Percentiles rank a stretch among this genome's conserved stretches.
Evolutionary conservation across 1,140 invertebrate species (phyloP).

Genomic region (Cepaea nemoralis): DNA sequence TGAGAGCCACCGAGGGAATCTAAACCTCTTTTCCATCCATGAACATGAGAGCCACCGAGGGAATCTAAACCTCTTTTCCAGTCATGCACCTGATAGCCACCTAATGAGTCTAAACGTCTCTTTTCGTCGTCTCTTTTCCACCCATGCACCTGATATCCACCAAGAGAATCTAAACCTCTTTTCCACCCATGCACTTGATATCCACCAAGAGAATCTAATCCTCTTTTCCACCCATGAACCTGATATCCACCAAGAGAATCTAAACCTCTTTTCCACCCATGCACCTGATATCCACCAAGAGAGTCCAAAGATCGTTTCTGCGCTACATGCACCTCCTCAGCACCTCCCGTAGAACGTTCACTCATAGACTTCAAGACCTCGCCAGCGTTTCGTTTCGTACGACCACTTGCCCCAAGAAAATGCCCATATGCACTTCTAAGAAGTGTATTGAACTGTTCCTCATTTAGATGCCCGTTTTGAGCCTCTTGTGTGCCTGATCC

Average conservation of each 20-base stretch:
- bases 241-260: background rate
- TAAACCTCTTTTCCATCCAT: background rate
- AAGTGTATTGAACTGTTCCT: background rate
- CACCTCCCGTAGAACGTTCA: background rate
- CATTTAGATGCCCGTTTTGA: background rate
- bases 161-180: background rate
- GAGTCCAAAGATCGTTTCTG: constrained; percentile 1
- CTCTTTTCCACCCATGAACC: constrained; percentile 15
- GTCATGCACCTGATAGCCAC: background rate
- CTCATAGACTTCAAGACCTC: background rate
- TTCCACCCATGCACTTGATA: no score
- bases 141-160: background rate
- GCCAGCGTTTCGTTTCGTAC: background rate
- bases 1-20: background rate
- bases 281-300: background rate
- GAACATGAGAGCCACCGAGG: background rate
- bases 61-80: constrained; percentile 4
- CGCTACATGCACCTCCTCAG: no score
- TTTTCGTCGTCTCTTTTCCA: constrained; percentile 7
- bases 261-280: background rate
- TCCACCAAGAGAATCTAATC: no score
- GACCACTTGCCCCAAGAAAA: background rate
- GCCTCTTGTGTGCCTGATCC: background rate
- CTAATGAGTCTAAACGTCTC: background rate
- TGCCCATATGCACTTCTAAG: background rate